Base-by-base conservation (phyloP, 2,888 invertebrate species). In the Aspidiotus rigidus region DNA sequence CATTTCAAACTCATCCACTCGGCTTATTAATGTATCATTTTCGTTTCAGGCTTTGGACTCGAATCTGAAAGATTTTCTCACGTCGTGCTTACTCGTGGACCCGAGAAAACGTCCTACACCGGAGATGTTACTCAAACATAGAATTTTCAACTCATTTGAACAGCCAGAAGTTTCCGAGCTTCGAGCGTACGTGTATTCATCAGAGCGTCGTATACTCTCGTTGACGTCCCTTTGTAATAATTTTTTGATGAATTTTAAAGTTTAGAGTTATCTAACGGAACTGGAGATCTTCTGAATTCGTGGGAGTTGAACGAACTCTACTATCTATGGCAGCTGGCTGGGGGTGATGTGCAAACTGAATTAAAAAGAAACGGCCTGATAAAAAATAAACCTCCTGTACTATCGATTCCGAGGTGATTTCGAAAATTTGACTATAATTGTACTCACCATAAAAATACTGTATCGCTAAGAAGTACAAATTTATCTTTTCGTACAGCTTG, bases 241-340 rank as follows among this genome's bases (percentile, higher is more conserved):
- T 28, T 28, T 28, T 28, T 28, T 5, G 28, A 28, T 28, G 28
- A 28, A 28, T 28, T 17, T 54, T 41, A 28, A 8, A 66, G 66
- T 60, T 66, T 60, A 44, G 66, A 66, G n/a, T 9, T 56, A 5
- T 17, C 49, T 10, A 44, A 57, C 17, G 7, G 15, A 39, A 10
- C 11, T 10, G 49, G 57, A 62, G 73, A 73, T 28, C 72, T 71
- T 16, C 64, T 74, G 17, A 71, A 72, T 69, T 70, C 72, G 59
- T 71, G 73, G 64, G 72, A 74, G 11, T 80, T 96, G 72, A 85
- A 89, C 72, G 91, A 94, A 76, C 82, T 95, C 40, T 98, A 95
- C 77, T 89, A 94, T 77, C 85, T 95, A 79, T 98, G 98, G 98
- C 90, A 92, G 77, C 77, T 98, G 70, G 92, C 97, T 16, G 98